phyloP scores from a whole-genome alignment of 2,113 vertebrate genomes.

The Tragelaphus imberbis region DNA sequence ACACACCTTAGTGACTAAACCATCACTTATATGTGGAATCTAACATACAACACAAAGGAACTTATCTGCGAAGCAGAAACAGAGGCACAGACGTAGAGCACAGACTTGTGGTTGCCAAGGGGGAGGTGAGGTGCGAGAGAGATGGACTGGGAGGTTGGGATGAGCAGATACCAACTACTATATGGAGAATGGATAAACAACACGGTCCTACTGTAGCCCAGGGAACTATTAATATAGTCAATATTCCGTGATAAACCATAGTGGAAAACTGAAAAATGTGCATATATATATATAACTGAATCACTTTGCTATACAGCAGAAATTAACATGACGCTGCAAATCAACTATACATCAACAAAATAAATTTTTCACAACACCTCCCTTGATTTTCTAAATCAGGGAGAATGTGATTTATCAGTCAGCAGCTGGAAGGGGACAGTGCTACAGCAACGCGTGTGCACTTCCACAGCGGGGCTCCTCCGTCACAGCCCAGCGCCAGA shows the following conservation, averaged over 20 bases:
- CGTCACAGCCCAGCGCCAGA: neutral
- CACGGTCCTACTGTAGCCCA: neutral
- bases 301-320: neutral
- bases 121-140: neutral
- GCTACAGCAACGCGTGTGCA: neutral
- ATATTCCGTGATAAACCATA: neutral
- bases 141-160: neutral
- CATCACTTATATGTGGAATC: neutral
- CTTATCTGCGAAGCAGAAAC: neutral
- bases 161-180: neutral
- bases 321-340: neutral
- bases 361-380: neutral
- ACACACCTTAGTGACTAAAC: neutral
- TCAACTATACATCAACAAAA: neutral
- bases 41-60: neutral
- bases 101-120: neutral
- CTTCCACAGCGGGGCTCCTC: neutral
- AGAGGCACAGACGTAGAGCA: neutral
- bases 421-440: neutral
- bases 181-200: neutral
- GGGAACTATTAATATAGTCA: neutral
- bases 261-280: neutral
- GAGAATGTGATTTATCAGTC: neutral
- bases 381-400: too few relatives aligned
- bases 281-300: neutral